Evolutionary conservation across 2,797 vertebrate species (phyloP), one percentile per base, ranked within the genome.

Genomic region (Perdix hodgsoniae): DNA sequence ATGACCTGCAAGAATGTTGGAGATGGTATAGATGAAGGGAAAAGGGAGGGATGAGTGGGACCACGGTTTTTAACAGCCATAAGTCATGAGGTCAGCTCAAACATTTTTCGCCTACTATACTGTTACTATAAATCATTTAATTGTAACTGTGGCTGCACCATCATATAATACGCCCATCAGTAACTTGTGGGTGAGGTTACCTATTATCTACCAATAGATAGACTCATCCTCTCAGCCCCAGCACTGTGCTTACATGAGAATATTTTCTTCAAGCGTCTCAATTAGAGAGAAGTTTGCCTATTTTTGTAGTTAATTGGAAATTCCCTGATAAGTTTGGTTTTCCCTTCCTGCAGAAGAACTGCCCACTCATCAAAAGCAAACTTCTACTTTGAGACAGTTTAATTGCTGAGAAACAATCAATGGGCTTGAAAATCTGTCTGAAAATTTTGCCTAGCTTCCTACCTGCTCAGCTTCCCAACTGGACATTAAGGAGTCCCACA

Each of bases 11-110:
- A 57, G 29, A 86, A 70, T 83, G 35, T 16, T 90, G 33, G 17
- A 88, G 31, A 31, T 9, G 18, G 10, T 33, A 50, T 10, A 52
- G 15, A 5, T 19, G 23, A 66, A 80, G n/a, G 26, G 5, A n/a
- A 65, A 6, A 17, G 19, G 5, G n/a, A 81, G 35, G 19, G 13
- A 54, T 0, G 0, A 86, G 8, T 1, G 2, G 21, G 6, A 39
- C 9, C 16, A 21, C 44, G 2, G 39, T 35, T 18, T 83, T 65
- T 2, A 3, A 17, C 14, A 67, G 57, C 14, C 19, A 8, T 54
- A 80, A 83, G 31, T 39, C 2, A 1, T 10, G 29, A n/a, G 21
- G 7, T 65, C 57, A 87, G 26, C 13, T 57, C 14, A 67, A 39
- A 13, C 17, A 31, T 63, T 90, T 90, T 95, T 93, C 75, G 29